phyloP scores from a whole-genome alignment of 2,888 invertebrate genomes.

The Pollenia amentaria region DNA sequence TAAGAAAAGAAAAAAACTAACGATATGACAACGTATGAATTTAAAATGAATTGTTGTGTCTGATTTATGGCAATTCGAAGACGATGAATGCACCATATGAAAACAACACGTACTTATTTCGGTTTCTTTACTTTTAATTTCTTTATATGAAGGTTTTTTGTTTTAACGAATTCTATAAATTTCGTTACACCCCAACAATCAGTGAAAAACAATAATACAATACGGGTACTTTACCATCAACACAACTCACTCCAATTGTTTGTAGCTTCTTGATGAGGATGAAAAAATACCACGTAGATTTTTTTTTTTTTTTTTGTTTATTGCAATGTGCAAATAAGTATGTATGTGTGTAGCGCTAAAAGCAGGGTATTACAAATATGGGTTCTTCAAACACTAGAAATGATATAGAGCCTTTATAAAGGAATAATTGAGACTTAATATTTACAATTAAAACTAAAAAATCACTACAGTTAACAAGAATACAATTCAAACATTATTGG shows the following conservation, averaged over 20 bases:
- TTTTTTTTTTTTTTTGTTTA: neutral
- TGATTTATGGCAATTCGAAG: slow-evolving; percentile 79
- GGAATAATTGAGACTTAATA: no score
- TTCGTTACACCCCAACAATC: slow-evolving; percentile 65
- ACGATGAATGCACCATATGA: slow-evolving; percentile 64
- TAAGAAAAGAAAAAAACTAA: slow-evolving; percentile 71
- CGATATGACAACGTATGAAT: slow-evolving; percentile 82
- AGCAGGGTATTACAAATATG: neutral
- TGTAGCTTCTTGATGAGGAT: neutral
- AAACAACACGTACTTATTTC: slow-evolving; percentile 59
- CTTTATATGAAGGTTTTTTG: neutral
- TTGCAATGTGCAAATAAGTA: slow-evolving; percentile 21
- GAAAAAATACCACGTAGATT: neutral
- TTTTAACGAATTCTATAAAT: slow-evolving; percentile 33
- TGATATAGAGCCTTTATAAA: no score
- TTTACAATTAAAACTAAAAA: no score
- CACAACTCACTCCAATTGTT: slow-evolving; percentile 10
- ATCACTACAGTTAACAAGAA: no score
- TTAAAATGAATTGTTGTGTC: slow-evolving; percentile 79
- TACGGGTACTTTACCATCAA: slow-evolving; percentile 48
- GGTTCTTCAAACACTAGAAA: neutral
- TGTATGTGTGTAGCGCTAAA: neutral
- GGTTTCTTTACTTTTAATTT: slow-evolving; percentile 21
- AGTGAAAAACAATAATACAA: slow-evolving; percentile 10
- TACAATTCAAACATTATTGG: no score